phyloP scores from a whole-genome alignment of 2,797 vertebrate genomes.

The Simalia tracyae region DNA sequence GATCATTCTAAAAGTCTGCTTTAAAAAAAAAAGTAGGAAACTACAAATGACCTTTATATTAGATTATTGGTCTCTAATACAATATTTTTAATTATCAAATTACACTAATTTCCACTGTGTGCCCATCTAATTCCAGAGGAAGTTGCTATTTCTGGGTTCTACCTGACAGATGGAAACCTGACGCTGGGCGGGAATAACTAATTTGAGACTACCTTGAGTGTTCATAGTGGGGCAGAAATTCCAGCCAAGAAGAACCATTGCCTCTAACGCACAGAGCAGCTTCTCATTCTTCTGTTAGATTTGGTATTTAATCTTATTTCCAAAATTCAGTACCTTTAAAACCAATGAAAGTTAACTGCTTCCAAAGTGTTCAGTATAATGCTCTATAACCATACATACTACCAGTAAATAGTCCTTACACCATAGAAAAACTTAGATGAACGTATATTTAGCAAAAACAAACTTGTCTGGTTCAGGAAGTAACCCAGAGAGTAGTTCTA shows the following conservation, averaged over 20 bases:
- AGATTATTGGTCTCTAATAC: background rate
- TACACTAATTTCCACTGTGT: background rate
- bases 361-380: background rate
- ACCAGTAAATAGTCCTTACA: background rate
- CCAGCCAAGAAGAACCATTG: background rate
- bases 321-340: background rate
- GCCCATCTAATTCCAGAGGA: background rate
- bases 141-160: background rate
- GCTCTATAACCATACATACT: background rate
- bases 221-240: background rate
- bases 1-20: background rate
- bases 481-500: background rate
- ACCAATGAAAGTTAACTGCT: background rate
- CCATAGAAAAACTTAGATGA: background rate
- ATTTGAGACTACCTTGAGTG: background rate
- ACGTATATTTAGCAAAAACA: too few species aligned
- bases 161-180: background rate
- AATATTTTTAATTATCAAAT: background rate
- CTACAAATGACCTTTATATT: background rate
- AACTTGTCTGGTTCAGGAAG: background rate
- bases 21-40: background rate
- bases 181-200: background rate
- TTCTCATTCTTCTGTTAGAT: background rate
- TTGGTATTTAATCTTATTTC: background rate
- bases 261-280: background rate